Conservation (phyloP, 1,140 invertebrate species). For the Holcopasites calliopsidis region DNA sequence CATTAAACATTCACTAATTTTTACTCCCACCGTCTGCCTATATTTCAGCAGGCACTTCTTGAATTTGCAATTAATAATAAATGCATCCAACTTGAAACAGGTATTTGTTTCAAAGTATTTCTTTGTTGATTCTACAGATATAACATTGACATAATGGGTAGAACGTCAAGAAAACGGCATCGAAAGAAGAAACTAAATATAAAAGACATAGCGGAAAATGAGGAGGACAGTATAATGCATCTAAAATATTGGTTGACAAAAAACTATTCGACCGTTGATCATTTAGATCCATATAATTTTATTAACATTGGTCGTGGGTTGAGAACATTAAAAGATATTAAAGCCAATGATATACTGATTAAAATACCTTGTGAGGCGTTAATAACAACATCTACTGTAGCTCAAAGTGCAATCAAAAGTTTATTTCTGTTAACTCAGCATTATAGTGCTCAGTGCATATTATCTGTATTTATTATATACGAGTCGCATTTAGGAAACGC, state of each 20-base stretch:
- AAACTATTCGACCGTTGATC: constrained; percentile 73
- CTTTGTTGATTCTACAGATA: constrained; percentile 64
- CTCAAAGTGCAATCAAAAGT: constrained; percentile 74
- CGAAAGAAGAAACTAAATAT: constrained; percentile 69
- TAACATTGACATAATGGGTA: constrained; percentile 76
- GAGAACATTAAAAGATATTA: constrained; percentile 79
- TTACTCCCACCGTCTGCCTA: background rate
- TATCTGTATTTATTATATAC: constrained; percentile 83
- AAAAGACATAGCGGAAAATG: constrained; percentile 68
- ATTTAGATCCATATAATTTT: constrained; percentile 78
- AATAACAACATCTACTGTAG: constrained; percentile 79
- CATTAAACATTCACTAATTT: background rate
- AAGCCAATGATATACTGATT: constrained; percentile 79
- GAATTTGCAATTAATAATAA: background rate
- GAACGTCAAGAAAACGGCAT: constrained; percentile 76
- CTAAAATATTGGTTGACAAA: constrained; percentile 78
- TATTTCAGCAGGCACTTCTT: background rate
- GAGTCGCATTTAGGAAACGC: constrained; percentile 76
- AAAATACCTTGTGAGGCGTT: constrained; percentile 81
- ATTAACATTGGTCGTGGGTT: constrained; percentile 82
- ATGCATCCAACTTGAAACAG: background rate
- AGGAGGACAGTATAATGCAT: constrained; percentile 46
- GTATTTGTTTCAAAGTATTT: constrained; percentile 36
- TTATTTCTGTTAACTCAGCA: constrained; percentile 75
- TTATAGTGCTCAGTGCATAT: constrained; percentile 79